Base-by-base conservation (phyloP, 2,797 vertebrate species). In the Enteromius trimaculatus region DNA sequence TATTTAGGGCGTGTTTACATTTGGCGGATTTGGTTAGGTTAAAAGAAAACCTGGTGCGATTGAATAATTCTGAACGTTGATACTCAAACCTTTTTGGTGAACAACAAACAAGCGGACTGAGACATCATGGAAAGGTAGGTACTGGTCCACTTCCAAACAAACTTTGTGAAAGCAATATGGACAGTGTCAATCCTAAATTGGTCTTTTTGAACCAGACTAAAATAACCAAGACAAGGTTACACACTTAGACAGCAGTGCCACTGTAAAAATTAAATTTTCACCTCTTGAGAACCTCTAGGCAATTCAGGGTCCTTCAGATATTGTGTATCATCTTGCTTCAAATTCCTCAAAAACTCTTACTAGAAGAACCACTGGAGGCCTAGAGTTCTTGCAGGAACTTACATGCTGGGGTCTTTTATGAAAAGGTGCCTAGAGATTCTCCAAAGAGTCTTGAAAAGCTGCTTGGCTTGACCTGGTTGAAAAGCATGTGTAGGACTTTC, bases 381-480 rank as follows among this genome's bases (percentile, higher is more conserved):
- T 13, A 13, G 26, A 13, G 42, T 71, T 19, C 16, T 19, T 10
- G 1, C 16, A 10, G 8, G 42, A 51, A 21, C 5, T 0, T 29
- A 62, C 13, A 62, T 21, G 31, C 21, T 37, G 37, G 4, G 2
- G 16, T 34, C 7, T 29, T 51, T 49, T 78, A 21, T 47, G 26
- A 64, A 47, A 9, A 49, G 17, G 6, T 49, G 42, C 9, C 58
- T 16, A 49, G 19, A 49, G 6, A 13, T 51, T 66, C 44, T 34
- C 17, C 39, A 66, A 51, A 51, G 4, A 62, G 10, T 31, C 42
- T 55, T 75, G 13, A 55, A 75, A 55, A n/a, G 10, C 34, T n/a
- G 71, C 42, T 42, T 39, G n/a, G 11, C 74, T 60, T 77, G 31
- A 60, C 31, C 55, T 77, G n/a, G 34, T 60, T 77, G 53, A 60